A percentile compares a stretch with the other conserved stretches of the same genome.
These are phyloP conservation scores for Vulpes vulpes DNA, from an alignment of 2,113 vertebrate species.

Conservation along the genomic window DNA sequence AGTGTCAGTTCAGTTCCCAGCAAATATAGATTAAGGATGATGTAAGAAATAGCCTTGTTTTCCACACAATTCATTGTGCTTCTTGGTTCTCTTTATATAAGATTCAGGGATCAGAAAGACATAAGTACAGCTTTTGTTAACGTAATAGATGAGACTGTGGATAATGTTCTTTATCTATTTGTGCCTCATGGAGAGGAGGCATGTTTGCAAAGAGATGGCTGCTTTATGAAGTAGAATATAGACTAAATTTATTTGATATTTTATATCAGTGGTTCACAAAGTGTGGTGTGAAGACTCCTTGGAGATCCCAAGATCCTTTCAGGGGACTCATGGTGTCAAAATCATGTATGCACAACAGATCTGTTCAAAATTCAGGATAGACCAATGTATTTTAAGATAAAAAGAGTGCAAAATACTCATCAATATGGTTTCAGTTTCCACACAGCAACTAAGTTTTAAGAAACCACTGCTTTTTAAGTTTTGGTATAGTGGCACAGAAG, in stretches of 20 bases:
- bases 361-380: not conserved
- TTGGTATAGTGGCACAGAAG: not conserved
- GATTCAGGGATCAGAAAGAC: not conserved
- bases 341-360: not conserved
- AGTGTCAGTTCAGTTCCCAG: not conserved
- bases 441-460: not conserved
- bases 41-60: not conserved
- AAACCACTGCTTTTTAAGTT: not conserved
- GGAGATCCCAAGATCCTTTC: not conserved
- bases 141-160: not conserved
- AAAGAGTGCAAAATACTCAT: not conserved
- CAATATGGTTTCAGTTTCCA: not conserved
- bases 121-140: not conserved
- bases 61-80: not conserved
- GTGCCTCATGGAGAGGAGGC: not conserved
- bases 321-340: not conserved
- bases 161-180: not conserved
- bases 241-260: not conserved
- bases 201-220: not conserved
- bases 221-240: not conserved
- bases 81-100: conserved; percentile 45
- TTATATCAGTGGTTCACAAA: not conserved
- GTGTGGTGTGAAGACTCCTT: not conserved
- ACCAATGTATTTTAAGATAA: not conserved
- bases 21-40: not conserved